Evolutionary conservation across 2,888 invertebrate genomes (phyloP).

Genomic region (Phaedon cochleariae): DNA sequence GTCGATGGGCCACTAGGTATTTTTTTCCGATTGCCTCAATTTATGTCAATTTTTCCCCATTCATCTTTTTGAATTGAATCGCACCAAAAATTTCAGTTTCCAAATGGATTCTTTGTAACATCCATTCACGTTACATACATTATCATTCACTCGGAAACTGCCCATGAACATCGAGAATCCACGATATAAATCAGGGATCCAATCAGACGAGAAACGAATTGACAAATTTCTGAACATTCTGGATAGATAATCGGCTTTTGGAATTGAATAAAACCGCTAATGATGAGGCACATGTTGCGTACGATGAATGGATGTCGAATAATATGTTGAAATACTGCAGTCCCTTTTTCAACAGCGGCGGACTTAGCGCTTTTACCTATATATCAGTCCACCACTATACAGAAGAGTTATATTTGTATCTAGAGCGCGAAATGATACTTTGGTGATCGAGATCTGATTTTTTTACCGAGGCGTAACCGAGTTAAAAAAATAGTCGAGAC

Average conservation of each 20-base stretch:
- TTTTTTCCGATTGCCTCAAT: background rate
- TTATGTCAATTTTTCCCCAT: background rate
- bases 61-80: background rate
- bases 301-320: background rate
- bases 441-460: no score
- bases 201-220: background rate
- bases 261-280: constrained; percentile 19
- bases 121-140: background rate
- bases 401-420: no score
- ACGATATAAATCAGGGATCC: constrained; percentile 7
- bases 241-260: constrained; percentile 8
- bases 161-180: constrained; percentile 1
- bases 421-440: no score
- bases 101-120: background rate
- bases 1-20: no score
- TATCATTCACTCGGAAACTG: background rate
- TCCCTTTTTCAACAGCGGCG: background rate
- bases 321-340: constrained; percentile 6
- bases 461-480: no score
- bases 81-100: background rate
- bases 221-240: constrained; percentile 12
- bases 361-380: no score
- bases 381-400: no score
- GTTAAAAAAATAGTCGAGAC: no score
- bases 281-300: constrained; percentile 18